Evolutionary conservation across 1,140 invertebrate species (phyloP).

Genomic region (Nautilus pompilius): DNA sequence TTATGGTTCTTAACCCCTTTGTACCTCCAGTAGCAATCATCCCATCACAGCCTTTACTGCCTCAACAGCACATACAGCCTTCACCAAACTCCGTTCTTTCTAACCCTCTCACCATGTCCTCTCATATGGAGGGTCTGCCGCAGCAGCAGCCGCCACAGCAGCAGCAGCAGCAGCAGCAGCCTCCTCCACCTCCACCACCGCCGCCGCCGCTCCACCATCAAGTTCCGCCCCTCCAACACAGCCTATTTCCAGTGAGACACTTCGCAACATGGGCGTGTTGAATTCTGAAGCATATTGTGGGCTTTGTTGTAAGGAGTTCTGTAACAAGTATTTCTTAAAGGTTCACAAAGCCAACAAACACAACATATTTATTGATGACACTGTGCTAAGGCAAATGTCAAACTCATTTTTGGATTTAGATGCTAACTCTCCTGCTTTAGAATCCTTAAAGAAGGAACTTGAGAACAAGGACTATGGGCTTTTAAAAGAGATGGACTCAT

Average conservation of each 20-base stretch:
- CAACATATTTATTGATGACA: constrained; percentile 49
- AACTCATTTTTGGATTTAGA: no score
- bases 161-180: constrained; percentile 9
- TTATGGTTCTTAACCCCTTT: constrained; percentile 55
- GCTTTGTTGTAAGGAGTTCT: constrained; percentile 92
- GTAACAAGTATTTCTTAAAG: constrained; percentile 68
- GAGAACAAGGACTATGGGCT: no score
- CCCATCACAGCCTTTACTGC: constrained; percentile 37
- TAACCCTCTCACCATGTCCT: constrained; percentile 14
- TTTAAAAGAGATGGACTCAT: no score
- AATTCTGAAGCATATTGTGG: constrained; percentile 72
- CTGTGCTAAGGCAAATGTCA: background rate
- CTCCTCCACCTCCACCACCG: constrained; percentile 19
- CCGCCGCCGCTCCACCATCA: constrained; percentile 4
- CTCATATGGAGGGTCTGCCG: background rate
- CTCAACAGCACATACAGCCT: constrained; percentile 28
- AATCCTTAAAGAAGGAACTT: no score
- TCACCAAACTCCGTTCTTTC: constrained; percentile 32
- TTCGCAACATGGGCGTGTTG: constrained; percentile 30
- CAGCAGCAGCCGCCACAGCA: background rate
- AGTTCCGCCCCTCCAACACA: constrained; percentile 7
- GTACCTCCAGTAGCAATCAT: constrained; percentile 48
- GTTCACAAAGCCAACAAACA: constrained; percentile 65
- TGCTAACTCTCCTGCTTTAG: no score
- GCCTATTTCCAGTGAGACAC: constrained; percentile 19